A percentile compares a stretch with the other conserved stretches of the same genome.
These are phyloP conservation scores for Leucopsar rothschildi DNA, from an alignment of 2,113 vertebrate species.

Conservation along the genomic window DNA sequence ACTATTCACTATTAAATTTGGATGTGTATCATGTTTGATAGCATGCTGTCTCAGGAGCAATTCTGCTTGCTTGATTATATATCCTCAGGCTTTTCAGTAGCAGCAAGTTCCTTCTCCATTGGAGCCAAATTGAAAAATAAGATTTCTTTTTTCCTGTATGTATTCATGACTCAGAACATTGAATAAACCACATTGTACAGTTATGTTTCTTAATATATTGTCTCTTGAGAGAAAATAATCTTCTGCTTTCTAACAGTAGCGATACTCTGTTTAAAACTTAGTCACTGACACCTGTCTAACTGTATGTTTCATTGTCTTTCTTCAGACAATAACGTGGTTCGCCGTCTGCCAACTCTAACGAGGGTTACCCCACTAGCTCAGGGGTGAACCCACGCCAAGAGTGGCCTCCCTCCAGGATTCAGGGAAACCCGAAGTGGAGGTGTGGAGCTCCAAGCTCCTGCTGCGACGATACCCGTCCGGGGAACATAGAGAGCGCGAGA, in stretches of 20 bases:
- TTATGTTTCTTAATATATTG: neutral
- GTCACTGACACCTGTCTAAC: neutral
- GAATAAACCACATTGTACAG: neutral
- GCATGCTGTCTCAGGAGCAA: neutral
- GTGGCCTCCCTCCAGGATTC: no score
- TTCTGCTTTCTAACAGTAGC: neutral
- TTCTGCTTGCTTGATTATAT: neutral
- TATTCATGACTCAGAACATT: neutral
- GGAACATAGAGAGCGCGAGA: no score
- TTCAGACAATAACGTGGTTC: neutral
- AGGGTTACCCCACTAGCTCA: no score
- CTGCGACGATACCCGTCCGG: no score
- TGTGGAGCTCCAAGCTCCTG: no score
- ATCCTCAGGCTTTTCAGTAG: neutral
- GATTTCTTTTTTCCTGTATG: neutral
- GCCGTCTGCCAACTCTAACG: no score
- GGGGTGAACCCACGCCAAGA: no score
- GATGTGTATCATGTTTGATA: neutral
- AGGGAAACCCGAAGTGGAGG: no score
- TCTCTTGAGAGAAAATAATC: neutral
- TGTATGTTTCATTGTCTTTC: neutral
- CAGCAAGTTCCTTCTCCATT: neutral
- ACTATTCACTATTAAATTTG: neutral
- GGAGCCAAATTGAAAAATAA: conserved; percentile 1
- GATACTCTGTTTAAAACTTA: neutral